Conservation (phyloP, 2,888 invertebrate species). For the Netelia virgata region DNA sequence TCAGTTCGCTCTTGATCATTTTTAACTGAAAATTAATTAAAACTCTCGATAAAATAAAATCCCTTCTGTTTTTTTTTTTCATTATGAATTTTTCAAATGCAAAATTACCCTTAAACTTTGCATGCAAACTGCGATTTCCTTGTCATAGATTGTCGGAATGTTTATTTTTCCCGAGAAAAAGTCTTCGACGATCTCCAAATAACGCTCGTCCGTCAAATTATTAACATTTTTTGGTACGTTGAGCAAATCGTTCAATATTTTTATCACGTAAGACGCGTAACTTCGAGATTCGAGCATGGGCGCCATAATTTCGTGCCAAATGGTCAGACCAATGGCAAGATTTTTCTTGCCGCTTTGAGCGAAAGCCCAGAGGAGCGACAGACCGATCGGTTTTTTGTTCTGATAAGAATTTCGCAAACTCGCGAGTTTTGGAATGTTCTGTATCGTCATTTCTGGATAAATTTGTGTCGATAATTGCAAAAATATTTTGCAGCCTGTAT, state of each 20-base stretch:
- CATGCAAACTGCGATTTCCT: conserved; percentile 86
- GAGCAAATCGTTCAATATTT: conserved; percentile 87
- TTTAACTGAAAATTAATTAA: conserved; percentile 76
- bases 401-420: conserved; percentile 91
- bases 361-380: conserved; percentile 91
- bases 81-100: conserved; percentile 17
- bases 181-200: conserved; percentile 88
- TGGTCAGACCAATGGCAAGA: conserved; percentile 89
- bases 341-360: conserved; percentile 90
- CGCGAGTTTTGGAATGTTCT: conserved; percentile 88
- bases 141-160: conserved; percentile 86
- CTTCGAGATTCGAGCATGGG: conserved; percentile 90
- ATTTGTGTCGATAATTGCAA: conserved; percentile 89
- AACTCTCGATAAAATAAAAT: too few species aligned
- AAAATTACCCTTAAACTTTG: conserved; percentile 87
- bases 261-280: conserved; percentile 89
- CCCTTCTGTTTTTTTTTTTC: neutral
- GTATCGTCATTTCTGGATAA: conserved; percentile 88
- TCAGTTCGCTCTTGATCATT: conserved; percentile 80
- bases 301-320: conserved; percentile 91
- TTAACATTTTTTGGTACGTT: conserved; percentile 83
- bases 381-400: conserved; percentile 90
- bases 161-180: conserved; percentile 87
- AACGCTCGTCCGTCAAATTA: conserved; percentile 86
- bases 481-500: conserved; percentile 90